These are phyloP conservation scores for Lindbergichthys nudifrons DNA, from an alignment of 2,797 vertebrate species.

Conservation along the genomic window DNA sequence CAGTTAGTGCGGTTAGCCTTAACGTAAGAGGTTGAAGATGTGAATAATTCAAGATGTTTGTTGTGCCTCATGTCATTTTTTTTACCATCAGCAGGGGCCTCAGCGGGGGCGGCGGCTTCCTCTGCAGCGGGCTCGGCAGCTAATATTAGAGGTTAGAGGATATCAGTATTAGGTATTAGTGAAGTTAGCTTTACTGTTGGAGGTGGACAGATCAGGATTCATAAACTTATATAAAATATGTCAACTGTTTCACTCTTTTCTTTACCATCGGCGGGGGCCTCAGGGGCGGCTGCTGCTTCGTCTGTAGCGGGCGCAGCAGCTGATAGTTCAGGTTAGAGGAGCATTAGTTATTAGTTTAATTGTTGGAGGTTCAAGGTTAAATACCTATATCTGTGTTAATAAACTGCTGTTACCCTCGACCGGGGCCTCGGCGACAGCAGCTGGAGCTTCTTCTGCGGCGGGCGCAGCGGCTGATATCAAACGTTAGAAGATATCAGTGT, in stretches of 20 bases:
- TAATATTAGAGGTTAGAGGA: conserved; percentile 50
- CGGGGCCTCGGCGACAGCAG: conserved; percentile 28
- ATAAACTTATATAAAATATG: background rate
- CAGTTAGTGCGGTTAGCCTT: conserved; percentile 23
- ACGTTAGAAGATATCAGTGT: conserved; percentile 39
- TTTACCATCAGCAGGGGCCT: conserved; percentile 47
- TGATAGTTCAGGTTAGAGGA: conserved; percentile 29
- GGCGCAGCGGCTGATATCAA: conserved; percentile 42
- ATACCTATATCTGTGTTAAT: background rate
- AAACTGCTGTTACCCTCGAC: conserved; percentile 39
- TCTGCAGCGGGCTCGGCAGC: conserved; percentile 46
- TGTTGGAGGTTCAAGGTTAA: background rate
- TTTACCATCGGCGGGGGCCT: conserved; percentile 45
- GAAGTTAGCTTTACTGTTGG: background rate
- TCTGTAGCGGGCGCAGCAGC: conserved; percentile 8
- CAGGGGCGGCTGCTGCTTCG: conserved; percentile 8
- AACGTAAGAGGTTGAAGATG: background rate
- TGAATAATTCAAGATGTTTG: background rate
- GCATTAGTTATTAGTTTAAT: conserved; percentile 6
- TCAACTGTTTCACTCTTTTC: background rate
- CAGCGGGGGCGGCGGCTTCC: conserved; percentile 32
- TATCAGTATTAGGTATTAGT: conserved; percentile 11
- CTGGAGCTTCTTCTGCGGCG: conserved; percentile 21
- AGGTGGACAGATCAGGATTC: background rate
- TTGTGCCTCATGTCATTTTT: background rate